A percentile compares a stretch with the other conserved stretches of the same genome.
Conservation (phyloP, 2,888 invertebrate genomes). For the Trichogramma dendrolimi region DNA sequence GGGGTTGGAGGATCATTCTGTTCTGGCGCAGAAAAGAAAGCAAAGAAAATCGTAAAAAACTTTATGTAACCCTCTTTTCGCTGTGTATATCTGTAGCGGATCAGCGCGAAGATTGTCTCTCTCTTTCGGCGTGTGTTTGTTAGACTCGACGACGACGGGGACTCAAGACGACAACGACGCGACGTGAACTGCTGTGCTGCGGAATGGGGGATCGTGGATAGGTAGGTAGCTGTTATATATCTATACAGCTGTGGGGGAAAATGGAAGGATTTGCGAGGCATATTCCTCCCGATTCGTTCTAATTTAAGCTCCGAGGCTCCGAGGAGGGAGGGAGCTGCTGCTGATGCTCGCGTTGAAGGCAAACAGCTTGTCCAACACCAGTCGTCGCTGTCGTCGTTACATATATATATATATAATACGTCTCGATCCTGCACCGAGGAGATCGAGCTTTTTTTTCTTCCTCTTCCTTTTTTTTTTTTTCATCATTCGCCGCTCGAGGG, state of each 20-base stretch:
- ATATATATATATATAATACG: too few relatives aligned
- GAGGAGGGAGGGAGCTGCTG: too few relatives aligned
- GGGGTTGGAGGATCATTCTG: conserved; percentile 31
- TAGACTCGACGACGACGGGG: neutral
- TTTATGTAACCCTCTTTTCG: conserved; percentile 46
- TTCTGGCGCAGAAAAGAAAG: conserved; percentile 29
- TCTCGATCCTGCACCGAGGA: neutral
- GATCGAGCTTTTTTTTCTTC: neutral
- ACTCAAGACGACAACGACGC: neutral
- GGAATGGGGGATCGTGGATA: neutral
- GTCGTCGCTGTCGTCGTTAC: conserved; percentile 3
- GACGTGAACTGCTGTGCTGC: neutral
- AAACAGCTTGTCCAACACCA: conserved; percentile 29
- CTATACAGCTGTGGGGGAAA: conserved; percentile 13
- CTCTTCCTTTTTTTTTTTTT: neutral
- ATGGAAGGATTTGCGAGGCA: neutral
- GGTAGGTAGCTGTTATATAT: neutral
- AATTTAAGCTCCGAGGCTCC: conserved; percentile 8
- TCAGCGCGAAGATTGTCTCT: too few relatives aligned
- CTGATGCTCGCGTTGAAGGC: conserved; percentile 16
- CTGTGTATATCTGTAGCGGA: neutral
- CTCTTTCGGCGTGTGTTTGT: neutral
- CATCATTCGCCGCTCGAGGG: too few relatives aligned
- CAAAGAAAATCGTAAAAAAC: conserved; percentile 49
- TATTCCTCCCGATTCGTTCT: conserved; percentile 25